Base-by-base conservation (phyloP, 2,888 invertebrate species). In the Stenotaenia linearis region DNA sequence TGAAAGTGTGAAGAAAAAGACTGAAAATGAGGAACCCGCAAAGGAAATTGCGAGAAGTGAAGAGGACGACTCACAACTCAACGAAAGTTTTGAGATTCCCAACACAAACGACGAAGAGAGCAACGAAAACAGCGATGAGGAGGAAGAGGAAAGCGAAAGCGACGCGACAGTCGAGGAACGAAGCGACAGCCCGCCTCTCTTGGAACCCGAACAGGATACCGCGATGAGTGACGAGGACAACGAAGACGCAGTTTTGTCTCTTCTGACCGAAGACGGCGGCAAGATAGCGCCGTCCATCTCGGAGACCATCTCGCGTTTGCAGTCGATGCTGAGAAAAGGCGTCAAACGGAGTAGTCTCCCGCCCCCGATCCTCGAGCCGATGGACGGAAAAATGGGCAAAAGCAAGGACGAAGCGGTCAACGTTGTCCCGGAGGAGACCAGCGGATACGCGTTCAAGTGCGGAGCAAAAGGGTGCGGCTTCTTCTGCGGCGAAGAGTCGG, bases 301-400 rank as follows among this genome's bases (percentile, higher is more conserved):
- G 18, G 79, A 79, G 50, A 79, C 79, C 23, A 79, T 79, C 35
- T 79, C 40, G 1, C 74, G 75, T 28, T 50, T 79, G 23, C 79
- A 79, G 35, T 50, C 79, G 7, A 79, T n/a, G 35, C 45, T 79
- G 35, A 32, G 37, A 15, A 79, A 79, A 40, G 32, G 25, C 69
- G 75, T 69, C 23, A 79, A 79, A 75, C 74, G 28, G 10, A 28
- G 37, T 40, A 56, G 79, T 40, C 32, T 37, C 28, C 28, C 79
- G 9, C 78, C 78, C 32, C 69, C 61, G 25, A 35, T 75, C 35
- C 30, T 75, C 25, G 74, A 79, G 40, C 74, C 74, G n/a, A 40
- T 69, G 21, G 79, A 79, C 37, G 77, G 77, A 0, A 37, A 37
- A 28, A 45, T 10, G 1, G 32, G n/a, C 9, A 56, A 61, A 61